A percentile compares a stretch with the other conserved stretches of the same genome.
Evolutionary conservation across 2,888 invertebrate genomes (phyloP).

Genomic region (Metalampra italica): DNA sequence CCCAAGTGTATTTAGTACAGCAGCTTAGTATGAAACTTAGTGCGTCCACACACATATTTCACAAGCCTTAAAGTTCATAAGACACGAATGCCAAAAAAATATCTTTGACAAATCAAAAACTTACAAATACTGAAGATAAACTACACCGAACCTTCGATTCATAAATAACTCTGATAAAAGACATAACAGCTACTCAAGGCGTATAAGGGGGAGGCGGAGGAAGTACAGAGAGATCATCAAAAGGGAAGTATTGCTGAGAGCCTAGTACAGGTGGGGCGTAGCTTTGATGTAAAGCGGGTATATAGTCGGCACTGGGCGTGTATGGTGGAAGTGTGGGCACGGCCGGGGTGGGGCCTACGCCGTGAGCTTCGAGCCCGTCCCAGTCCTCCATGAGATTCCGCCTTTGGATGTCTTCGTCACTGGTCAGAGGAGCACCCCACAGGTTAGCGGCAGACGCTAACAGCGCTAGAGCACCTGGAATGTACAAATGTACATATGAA

Average conservation of each 20-base stretch:
- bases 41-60: no score
- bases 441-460: slow-evolving; percentile 84
- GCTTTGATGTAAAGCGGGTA: slow-evolving; percentile 43
- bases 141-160: background rate
- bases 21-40: no score
- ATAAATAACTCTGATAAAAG: background rate
- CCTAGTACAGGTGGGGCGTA: slow-evolving; percentile 63
- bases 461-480: slow-evolving; percentile 81
- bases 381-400: slow-evolving; percentile 80
- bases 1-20: no score
- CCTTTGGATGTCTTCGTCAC: slow-evolving; percentile 66
- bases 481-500: no score
- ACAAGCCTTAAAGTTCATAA: no score
- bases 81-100: slow-evolving; percentile 15
- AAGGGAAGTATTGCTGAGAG: slow-evolving; percentile 67
- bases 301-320: slow-evolving; percentile 68
- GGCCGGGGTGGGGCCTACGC: slow-evolving; percentile 76
- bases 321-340: slow-evolving; percentile 80
- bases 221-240: slow-evolving; percentile 66
- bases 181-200: slow-evolving; percentile 42
- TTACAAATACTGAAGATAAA: slow-evolving; percentile 2
- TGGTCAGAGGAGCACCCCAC: slow-evolving; percentile 75
- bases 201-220: slow-evolving; percentile 77
- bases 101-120: slow-evolving; percentile 2
- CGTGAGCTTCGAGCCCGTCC: slow-evolving; percentile 80